These are phyloP conservation scores for Diplosoma virens DNA, from an alignment of 23 tunicate species.

Conservation along the genomic window DNA sequence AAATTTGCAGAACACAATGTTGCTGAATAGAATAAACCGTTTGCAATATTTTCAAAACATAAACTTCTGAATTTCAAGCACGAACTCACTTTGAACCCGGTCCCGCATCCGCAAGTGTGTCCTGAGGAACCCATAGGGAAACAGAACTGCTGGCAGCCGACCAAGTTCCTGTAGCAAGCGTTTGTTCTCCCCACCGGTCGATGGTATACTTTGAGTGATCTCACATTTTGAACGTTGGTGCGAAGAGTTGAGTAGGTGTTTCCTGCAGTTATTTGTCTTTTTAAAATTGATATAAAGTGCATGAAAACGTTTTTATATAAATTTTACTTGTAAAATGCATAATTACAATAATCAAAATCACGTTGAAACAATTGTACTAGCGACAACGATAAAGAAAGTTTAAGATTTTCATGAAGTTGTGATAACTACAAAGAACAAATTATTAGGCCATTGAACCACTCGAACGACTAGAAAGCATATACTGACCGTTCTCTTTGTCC, in stretches of 20 bases:
- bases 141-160: conserved; percentile 75
- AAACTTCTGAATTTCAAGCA: no score
- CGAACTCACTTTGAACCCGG: conserved; percentile 61
- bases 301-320: background rate
- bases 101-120: conserved; percentile 47
- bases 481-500: conserved; percentile 48
- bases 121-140: conserved; percentile 23
- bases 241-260: conserved; percentile 35
- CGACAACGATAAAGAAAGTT: background rate
- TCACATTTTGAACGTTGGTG: conserved; percentile 40
- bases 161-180: conserved; percentile 39
- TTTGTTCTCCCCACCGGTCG: conserved; percentile 40
- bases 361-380: background rate
- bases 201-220: conserved; percentile 55
- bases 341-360: background rate
- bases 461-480: no score
- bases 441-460: no score
- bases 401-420: background rate
- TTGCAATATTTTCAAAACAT: no score
- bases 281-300: background rate
- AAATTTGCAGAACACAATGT: no score
- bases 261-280: conserved; percentile 31
- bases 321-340: background rate
- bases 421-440: no score
- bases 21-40: no score